These are phyloP conservation scores for Anguilla anguilla DNA, from an alignment of 2,797 vertebrate genomes.

Conservation along the genomic window DNA sequence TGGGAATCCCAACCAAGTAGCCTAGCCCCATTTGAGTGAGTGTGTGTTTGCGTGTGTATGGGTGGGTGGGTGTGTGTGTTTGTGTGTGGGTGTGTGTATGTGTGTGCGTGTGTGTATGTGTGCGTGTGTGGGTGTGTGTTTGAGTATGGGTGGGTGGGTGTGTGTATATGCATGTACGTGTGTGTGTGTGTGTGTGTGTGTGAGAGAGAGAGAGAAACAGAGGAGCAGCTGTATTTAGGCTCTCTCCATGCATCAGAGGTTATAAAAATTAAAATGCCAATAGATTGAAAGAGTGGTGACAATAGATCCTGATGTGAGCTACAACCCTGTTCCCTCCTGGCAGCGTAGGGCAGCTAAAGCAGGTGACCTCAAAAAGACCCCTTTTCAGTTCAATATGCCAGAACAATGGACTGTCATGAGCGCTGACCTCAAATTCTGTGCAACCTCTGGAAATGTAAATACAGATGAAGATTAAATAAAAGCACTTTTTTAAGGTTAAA, in stretches of 20 bases:
- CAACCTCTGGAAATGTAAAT: background rate
- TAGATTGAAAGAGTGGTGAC: background rate
- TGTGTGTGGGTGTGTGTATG: too few species aligned
- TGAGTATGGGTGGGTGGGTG: too few species aligned
- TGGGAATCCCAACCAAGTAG: background rate
- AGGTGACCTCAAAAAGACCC: background rate
- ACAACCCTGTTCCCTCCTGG: background rate
- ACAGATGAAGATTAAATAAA: background rate
- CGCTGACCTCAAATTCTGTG: background rate
- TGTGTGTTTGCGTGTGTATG: background rate
- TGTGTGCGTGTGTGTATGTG: too few species aligned
- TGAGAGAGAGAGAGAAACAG: background rate
- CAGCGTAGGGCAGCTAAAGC: background rate
- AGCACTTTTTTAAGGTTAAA: background rate
- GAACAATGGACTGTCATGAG: background rate
- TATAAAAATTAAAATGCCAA: background rate
- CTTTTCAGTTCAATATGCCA: background rate
- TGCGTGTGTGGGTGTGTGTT: too few species aligned
- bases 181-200: background rate
- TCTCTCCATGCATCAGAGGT: background rate
- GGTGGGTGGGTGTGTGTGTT: background rate
- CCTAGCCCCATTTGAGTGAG: background rate
- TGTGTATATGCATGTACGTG: too few species aligned
- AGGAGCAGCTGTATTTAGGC: conserved; percentile 1
- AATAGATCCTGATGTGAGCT: conserved; percentile 4